Base-by-base conservation (phyloP, 1,140 invertebrate genomes). In the Drosophila miranda region DNA sequence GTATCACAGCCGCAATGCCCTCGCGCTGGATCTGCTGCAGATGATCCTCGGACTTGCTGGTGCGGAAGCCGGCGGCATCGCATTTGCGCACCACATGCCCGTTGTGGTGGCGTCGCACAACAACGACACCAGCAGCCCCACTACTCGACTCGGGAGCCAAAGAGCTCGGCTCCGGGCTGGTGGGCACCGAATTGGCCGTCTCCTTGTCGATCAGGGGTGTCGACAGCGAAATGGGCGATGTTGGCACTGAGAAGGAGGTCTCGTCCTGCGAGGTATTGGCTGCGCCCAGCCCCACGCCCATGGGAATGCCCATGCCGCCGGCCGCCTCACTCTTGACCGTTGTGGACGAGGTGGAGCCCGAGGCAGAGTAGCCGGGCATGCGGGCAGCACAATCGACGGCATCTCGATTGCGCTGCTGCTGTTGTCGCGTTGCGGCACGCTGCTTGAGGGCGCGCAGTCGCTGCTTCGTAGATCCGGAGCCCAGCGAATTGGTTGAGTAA, bases 1-100 rank as follows among this genome's bases (percentile, higher is more conserved):
- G 96, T 59, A 96, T 96, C 41, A 96, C 94, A 81, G 95, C 81
- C 41, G 83, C 90, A 55, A 91, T 87, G 67, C 81, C 88, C 52
- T 91, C 90, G 46, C 90, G 89, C 57, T 91, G 89, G 53, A 80
- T 84, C 80, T 93, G 93, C 91, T 97, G 96, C 59, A 97, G 91
- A 80, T 97, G 96, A 91, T 97, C 96, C 91, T 97, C 96, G 4
- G 95, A 96, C 73, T 95, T 94, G 64, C 95, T 96, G 28, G 96
- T 97, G 43, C 96, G 92, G 28, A 96, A 95, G 63, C 90, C 89
- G 62, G 90, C 77, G 26, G 87, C 79, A 76, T 91, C 89, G 68
- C 87, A 89, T 72, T 91, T 91, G 44, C 91, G 63, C 61, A 90
- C 68, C 70, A 82, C 56, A 69, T 89, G 66, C 53, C 81, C 70